phyloP scores from a whole-genome alignment of 2,888 invertebrate genomes.

The Tachina fera region DNA sequence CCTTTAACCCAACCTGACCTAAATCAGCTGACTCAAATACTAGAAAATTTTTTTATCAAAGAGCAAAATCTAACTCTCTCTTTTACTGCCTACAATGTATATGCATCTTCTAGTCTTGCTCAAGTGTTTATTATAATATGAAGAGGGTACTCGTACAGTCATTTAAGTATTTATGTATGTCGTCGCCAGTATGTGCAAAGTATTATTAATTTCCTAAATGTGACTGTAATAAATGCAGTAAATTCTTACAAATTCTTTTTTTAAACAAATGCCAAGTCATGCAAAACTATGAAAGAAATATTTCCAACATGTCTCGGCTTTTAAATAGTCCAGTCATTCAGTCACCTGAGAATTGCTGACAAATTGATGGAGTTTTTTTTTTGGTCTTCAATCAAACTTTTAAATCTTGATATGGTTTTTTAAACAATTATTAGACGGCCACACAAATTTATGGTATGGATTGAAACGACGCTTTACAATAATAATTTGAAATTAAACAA shows the following conservation, averaged over 20 bases:
- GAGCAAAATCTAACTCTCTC: no score
- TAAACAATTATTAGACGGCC: conserved; percentile 20
- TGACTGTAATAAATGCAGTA: conserved; percentile 7
- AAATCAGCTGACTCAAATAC: no score
- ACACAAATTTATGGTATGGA: not conserved
- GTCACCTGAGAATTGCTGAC: conserved; percentile 26
- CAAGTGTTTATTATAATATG: no score
- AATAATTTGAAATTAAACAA: not conserved
- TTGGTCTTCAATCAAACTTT: conserved; percentile 21
- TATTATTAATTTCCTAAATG: conserved; percentile 12
- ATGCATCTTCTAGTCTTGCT: no score
- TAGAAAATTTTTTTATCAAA: no score
- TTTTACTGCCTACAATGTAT: no score
- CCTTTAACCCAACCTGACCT: no score
- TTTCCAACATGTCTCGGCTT: conserved; percentile 28
- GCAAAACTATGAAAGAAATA: conserved; percentile 56
- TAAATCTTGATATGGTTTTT: conserved; percentile 50
- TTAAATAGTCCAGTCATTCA: conserved; percentile 10
- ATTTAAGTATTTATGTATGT: not conserved
- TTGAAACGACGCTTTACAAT: not conserved
- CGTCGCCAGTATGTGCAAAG: not conserved
- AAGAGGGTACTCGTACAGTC: not conserved
- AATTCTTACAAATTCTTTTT: conserved; percentile 47
- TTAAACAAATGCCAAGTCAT: conserved; percentile 60
- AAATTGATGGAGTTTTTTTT: conserved; percentile 42